These are phyloP conservation scores for Zalophus californianus DNA, from an alignment of 2,797 vertebrate species.

Conservation along the genomic window DNA sequence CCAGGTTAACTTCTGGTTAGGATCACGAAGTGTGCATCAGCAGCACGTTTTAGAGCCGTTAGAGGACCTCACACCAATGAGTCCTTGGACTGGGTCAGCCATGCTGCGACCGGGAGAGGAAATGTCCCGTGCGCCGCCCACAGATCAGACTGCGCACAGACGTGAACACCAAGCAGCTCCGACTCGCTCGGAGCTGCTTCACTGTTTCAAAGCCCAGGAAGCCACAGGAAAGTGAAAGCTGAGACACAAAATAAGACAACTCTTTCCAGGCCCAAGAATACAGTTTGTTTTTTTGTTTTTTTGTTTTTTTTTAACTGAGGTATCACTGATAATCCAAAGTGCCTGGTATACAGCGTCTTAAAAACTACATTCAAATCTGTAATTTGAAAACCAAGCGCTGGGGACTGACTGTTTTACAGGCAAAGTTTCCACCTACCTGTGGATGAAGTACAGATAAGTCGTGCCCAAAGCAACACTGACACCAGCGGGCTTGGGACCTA, in stretches of 20 bases:
- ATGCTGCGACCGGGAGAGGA: background rate
- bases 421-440: background rate
- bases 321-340: background rate
- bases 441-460: background rate
- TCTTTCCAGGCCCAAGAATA: slow-evolving; percentile 8
- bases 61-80: background rate
- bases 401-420: slow-evolving; percentile 69
- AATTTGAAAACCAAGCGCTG: slow-evolving; percentile 65
- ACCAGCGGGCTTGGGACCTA: background rate
- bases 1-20: background rate
- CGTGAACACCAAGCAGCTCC: background rate
- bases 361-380: slow-evolving; percentile 44
- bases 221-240: background rate
- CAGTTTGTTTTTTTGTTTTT: background rate
- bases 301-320: background rate
- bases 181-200: background rate
- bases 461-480: background rate
- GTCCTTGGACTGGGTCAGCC: background rate
- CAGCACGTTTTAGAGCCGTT: background rate
- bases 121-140: background rate
- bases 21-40: background rate
- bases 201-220: background rate
- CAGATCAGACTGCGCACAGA: slow-evolving; percentile 7
- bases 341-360: background rate
- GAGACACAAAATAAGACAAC: background rate